A percentile compares a stretch with the other conserved stretches of the same genome.
These are phyloP conservation scores for Drosophila mulleri DNA, from an alignment of 2,888 invertebrate genomes.

Conservation along the genomic window DNA sequence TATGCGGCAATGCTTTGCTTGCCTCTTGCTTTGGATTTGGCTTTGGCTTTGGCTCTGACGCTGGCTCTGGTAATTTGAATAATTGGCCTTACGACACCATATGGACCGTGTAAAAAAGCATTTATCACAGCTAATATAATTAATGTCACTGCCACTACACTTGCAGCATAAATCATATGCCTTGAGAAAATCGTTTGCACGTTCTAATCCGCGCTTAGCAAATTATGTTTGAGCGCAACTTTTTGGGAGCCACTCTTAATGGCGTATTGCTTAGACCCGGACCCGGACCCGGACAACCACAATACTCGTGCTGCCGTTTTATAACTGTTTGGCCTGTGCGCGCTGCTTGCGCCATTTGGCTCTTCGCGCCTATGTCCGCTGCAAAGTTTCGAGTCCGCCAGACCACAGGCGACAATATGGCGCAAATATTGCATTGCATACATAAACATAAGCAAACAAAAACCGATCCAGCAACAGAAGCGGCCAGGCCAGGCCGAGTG, in stretches of 20 bases:
- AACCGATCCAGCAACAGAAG: constrained; percentile 1
- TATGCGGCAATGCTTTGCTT: constrained; percentile 53
- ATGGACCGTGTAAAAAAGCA: constrained; percentile 58
- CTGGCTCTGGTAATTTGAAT: constrained; percentile 64
- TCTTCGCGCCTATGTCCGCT: constrained; percentile 60
- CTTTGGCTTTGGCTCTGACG: constrained; percentile 11
- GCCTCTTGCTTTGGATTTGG: constrained; percentile 12
- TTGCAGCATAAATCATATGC: constrained; percentile 50
- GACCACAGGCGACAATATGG: constrained; percentile 66
- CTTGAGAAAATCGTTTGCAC: constrained; percentile 37
- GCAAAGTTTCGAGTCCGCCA: constrained; percentile 41
- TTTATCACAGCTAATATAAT: constrained; percentile 74
- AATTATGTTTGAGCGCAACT: constrained; percentile 43
- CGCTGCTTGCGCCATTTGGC: constrained; percentile 23
- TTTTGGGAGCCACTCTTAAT: constrained; percentile 27
- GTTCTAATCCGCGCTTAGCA: constrained; percentile 31
- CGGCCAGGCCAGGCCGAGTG: constrained; percentile 22
- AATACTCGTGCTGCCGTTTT: constrained; percentile 56
- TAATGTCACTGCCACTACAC: constrained; percentile 67
- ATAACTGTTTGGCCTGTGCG: constrained; percentile 48
- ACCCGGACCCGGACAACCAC: constrained; percentile 57
- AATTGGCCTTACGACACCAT: constrained; percentile 44
- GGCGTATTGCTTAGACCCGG: constrained; percentile 22
- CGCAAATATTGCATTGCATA: constrained; percentile 70
- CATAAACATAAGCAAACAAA: constrained; percentile 68